Conservation (phyloP, 2,888 invertebrate genomes). For the Tinea trinotella region DNA sequence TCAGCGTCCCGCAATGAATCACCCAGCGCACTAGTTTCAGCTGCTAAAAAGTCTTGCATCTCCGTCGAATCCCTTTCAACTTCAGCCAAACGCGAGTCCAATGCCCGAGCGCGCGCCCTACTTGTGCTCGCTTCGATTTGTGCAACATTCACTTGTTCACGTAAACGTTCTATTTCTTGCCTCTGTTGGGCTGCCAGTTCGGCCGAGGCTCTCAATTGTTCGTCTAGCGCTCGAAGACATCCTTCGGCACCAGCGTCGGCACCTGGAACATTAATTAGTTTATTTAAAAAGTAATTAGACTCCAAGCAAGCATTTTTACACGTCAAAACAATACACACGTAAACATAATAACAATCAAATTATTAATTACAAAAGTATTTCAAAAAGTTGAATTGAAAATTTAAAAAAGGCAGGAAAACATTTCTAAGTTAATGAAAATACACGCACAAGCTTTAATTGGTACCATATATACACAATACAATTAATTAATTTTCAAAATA, state of each 20-base stretch:
- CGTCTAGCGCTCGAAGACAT: slow-evolving; percentile 82
- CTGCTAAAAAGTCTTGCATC: slow-evolving; percentile 89
- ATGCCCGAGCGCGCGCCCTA: slow-evolving; percentile 75
- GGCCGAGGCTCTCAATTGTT: slow-evolving; percentile 81
- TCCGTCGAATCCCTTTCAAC: slow-evolving; percentile 86
- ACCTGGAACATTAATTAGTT: slow-evolving; percentile 29
- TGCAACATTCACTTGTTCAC: slow-evolving; percentile 56
- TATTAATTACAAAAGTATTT: too few relatives aligned
- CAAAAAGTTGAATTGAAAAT: too few relatives aligned
- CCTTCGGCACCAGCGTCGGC: slow-evolving; percentile 75
- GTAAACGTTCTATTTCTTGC: slow-evolving; percentile 79
- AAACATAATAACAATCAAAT: too few relatives aligned
- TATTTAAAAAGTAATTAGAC: slow-evolving; percentile 2
- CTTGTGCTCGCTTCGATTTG: slow-evolving; percentile 78
- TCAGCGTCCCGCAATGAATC: slow-evolving; percentile 87
- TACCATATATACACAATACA: too few relatives aligned
- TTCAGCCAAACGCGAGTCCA: slow-evolving; percentile 82
- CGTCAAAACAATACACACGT: too few relatives aligned
- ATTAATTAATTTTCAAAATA: too few relatives aligned
- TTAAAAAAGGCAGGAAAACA: too few relatives aligned
- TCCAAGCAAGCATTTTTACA: slow-evolving; percentile 20
- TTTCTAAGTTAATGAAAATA: too few relatives aligned
- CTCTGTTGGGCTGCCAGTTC: slow-evolving; percentile 83
- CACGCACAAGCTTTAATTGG: too few relatives aligned
- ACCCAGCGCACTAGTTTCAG: slow-evolving; percentile 84